phyloP scores from a whole-genome alignment of 2,113 vertebrate species.

The Phasianus colchicus region DNA sequence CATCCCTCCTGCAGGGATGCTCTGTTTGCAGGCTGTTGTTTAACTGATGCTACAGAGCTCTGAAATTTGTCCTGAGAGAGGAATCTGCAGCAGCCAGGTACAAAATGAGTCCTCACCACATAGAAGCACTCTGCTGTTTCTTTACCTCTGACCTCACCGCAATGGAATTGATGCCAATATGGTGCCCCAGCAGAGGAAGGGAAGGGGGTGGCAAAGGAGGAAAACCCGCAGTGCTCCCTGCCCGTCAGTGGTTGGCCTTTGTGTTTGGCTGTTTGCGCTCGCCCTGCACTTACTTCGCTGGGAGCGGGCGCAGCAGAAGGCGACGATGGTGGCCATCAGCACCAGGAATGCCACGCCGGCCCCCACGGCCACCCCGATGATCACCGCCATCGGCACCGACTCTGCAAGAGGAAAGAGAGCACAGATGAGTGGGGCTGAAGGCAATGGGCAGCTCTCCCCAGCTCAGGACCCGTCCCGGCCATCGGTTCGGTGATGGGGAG shows the following conservation, averaged over 20 bases:
- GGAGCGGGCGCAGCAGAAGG: constrained; percentile 97
- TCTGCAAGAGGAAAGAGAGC: constrained; percentile 81
- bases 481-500: background rate
- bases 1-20: background rate
- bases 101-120: background rate
- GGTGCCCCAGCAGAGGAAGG: background rate
- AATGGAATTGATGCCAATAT: no score
- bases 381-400: constrained; percentile 94
- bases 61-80: background rate
- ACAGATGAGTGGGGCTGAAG: background rate
- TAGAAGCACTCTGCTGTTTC: background rate
- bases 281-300: constrained; percentile 91
- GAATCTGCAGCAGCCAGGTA: background rate
- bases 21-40: background rate
- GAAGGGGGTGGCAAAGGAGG: background rate
- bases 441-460: background rate
- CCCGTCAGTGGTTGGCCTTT: background rate
- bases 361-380: constrained; percentile 97
- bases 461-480: background rate
- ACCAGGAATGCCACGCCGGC: constrained; percentile 96
- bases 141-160: no score
- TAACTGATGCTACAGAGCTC: background rate
- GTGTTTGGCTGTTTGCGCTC: background rate
- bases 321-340: constrained; percentile 95
- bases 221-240: background rate